Percentiles rank a stretch among this genome's conserved stretches.
phyloP scores from a whole-genome alignment of 2,113 vertebrate species.

The Chaenocephalus aceratus region DNA sequence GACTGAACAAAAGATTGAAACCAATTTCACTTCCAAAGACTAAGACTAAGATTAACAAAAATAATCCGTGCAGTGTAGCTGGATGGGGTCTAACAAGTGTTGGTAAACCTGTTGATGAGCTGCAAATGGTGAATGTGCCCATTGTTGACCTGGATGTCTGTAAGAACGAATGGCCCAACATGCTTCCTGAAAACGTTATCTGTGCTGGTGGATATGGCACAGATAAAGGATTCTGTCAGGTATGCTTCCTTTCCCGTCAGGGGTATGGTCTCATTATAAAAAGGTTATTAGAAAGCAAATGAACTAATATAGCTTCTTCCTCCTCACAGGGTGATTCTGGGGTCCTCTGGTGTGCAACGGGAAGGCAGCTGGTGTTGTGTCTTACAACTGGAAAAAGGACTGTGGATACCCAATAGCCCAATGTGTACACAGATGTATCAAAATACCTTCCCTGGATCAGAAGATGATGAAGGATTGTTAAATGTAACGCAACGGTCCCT shows the following conservation, averaged over 20 bases:
- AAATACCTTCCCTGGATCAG: constrained; percentile 70
- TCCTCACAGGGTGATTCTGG: constrained; percentile 88
- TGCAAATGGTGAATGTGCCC: constrained; percentile 48
- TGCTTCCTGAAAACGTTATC: constrained; percentile 47
- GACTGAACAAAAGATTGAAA: constrained; percentile 24
- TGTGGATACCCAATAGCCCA: constrained; percentile 70
- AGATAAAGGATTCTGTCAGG: constrained; percentile 74
- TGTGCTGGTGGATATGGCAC: constrained; percentile 71
- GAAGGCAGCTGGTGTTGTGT: constrained; percentile 84
- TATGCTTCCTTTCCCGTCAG: constrained; percentile 51
- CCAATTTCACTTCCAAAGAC: constrained; percentile 30
- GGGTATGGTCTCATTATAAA: background rate
- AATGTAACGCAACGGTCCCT: background rate
- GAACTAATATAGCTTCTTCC: background rate
- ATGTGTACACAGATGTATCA: constrained; percentile 74
- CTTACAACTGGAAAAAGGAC: constrained; percentile 58
- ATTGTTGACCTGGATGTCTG: constrained; percentile 43
- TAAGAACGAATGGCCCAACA: constrained; percentile 21
- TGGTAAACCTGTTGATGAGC: background rate
- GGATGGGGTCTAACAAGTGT: constrained; percentile 69
- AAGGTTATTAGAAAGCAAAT: background rate
- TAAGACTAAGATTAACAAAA: background rate
- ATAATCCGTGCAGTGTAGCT: constrained; percentile 62
- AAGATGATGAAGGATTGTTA: constrained; percentile 19
- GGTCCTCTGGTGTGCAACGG: constrained; percentile 86